Base-by-base conservation (phyloP, 2,797 vertebrate species). In the Lutjanus campechanus region DNA sequence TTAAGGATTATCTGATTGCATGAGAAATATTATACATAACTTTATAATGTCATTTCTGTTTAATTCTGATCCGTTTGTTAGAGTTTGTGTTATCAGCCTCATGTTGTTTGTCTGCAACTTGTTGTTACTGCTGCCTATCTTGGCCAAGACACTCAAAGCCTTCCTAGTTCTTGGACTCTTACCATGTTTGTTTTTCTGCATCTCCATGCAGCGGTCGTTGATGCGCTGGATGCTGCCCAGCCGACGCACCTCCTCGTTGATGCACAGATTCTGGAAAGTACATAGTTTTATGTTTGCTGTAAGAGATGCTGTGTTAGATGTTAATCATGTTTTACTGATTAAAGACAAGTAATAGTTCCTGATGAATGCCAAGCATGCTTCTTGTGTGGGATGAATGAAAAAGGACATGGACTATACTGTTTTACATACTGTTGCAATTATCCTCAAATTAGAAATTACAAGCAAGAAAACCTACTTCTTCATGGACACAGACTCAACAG, bases 121-220 rank as follows among this genome's bases (percentile, higher is more conserved):
- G 1, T 17, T 6, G 9, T 58, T 51, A 70, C 29, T 56, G 2
- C n/a, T 12, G 7, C 6, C 5, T 15, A 15, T 43, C 12, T 58
- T 56, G 19, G 8, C 13, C 5, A 51, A 10, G 19, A 64, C 13
- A 49, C 43, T 49, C 15, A 16, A 12, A 19, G 15, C 25, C 55
- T 80, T 44, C 19, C 17, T 36, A 5, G 29, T 5, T 36, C 29
- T 5, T 36, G 3, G 50, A 8, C 6, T 79, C 93, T 72, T 90
- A 99, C 98, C 96, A 0, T 95, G 96, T 86, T 97, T 97, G 92
- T 96, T 97, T 92, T 97, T 98, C 79, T 99, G 98, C 96, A 99
- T 96, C 94, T 99, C 98, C 94, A 96, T 75, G 88, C 98, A 99
- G 88, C 96, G 96, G 88, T 99, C 98, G 0, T 98, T 99, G 82